Percentiles rank a stretch among this genome's conserved stretches.
phyloP scores from a whole-genome alignment of 2,113 vertebrate genomes.

The Dissostichus mawsoni region DNA sequence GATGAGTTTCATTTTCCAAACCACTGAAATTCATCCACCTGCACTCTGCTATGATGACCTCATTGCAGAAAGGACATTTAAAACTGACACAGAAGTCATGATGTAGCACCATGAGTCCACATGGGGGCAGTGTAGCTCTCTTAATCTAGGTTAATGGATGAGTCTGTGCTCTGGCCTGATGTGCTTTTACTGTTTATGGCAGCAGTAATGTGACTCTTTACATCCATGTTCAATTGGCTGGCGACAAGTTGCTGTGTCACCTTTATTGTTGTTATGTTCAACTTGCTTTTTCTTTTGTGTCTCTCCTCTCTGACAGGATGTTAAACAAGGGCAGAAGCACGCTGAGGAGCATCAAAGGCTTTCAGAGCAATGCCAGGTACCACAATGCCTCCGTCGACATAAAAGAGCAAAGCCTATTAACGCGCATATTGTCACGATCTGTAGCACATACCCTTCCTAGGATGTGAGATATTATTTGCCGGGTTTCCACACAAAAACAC shows the following conservation, averaged over 20 bases:
- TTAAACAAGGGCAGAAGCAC: conserved; percentile 55
- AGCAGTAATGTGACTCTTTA: conserved; percentile 35
- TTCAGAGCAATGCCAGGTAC: conserved; percentile 73
- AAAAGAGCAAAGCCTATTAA: background rate
- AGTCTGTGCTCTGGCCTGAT: conserved; percentile 8
- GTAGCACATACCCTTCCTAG: background rate
- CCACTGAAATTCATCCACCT: background rate
- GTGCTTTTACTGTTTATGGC: conserved; percentile 37
- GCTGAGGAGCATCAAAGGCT: conserved; percentile 58
- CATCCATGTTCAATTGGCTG: conserved; percentile 38
- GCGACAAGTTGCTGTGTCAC: conserved; percentile 28
- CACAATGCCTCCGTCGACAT: background rate
- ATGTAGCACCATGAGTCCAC: conserved; percentile 58
- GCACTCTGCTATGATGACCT: conserved; percentile 10
- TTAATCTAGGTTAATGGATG: conserved; percentile 2
- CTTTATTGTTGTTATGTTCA: conserved; percentile 25
- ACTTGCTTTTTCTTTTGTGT: conserved; percentile 13
- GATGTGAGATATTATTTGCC: background rate
- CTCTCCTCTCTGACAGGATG: conserved; percentile 57
- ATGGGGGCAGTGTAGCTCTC: conserved; percentile 71
- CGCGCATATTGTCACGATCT: background rate
- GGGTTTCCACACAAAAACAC: conserved; percentile 8
- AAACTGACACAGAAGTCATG: background rate
- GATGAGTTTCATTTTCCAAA: conserved; percentile 20
- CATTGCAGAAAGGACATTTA: conserved; percentile 14